Percentiles rank a stretch among this genome's conserved stretches.
Conservation (phyloP, 1,140 invertebrate species). For the Diabrotica undecimpunctata region DNA sequence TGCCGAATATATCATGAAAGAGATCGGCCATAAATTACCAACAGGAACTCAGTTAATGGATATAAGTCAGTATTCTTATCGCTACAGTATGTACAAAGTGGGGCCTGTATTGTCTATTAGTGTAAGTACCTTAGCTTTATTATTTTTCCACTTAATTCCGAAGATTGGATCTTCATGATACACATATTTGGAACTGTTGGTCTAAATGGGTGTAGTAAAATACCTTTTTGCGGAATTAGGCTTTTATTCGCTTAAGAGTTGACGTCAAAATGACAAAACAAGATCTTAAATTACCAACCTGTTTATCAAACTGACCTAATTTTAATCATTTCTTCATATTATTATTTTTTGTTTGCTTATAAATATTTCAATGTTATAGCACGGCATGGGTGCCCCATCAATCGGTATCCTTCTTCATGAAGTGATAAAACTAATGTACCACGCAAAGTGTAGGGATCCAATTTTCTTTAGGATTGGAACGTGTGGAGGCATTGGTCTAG, state of each 20-base stretch:
- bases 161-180: too few relatives aligned
- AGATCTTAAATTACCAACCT: too few relatives aligned
- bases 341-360: too few relatives aligned
- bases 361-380: slow-evolving; percentile 53
- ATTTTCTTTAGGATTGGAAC: slow-evolving; percentile 79
- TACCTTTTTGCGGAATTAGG: too few relatives aligned
- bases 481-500: slow-evolving; percentile 71
- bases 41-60: slow-evolving; percentile 82
- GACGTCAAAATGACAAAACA: too few relatives aligned
- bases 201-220: too few relatives aligned
- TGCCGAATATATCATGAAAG: slow-evolving; percentile 85
- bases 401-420: slow-evolving; percentile 77
- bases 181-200: too few relatives aligned
- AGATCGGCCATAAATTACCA: slow-evolving; percentile 85
- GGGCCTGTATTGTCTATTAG: slow-evolving; percentile 88
- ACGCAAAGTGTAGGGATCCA: slow-evolving; percentile 69
- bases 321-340: too few relatives aligned
- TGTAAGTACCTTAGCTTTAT: slow-evolving; percentile 60
- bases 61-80: slow-evolving; percentile 87
- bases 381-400: slow-evolving; percentile 81
- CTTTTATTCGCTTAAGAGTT: too few relatives aligned
- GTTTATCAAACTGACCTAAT: too few relatives aligned
- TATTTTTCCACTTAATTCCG: background rate
- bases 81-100: slow-evolving; percentile 97
- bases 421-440: slow-evolving; percentile 74